These are phyloP conservation scores for Hippocampus mohnikei DNA, from an alignment of 2,113 vertebrate species.

Conservation along the genomic window DNA sequence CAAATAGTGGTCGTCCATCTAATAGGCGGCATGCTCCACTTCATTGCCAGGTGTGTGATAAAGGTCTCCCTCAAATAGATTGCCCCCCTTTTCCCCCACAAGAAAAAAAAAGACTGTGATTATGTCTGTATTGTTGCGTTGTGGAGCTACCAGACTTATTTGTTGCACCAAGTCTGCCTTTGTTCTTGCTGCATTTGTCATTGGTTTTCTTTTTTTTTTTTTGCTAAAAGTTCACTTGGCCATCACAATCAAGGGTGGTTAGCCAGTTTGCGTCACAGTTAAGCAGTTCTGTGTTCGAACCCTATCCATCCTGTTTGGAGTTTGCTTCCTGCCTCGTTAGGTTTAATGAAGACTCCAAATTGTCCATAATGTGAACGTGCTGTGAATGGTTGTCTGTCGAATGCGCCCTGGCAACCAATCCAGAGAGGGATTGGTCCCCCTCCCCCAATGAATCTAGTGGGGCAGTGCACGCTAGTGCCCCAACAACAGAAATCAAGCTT, in stretches of 20 bases:
- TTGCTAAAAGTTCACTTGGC: no score
- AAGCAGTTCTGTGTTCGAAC: not conserved
- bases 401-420: not conserved
- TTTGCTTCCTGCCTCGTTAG: no score
- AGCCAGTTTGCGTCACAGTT: not conserved
- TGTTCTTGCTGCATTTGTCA: no score
- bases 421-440: no score
- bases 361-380: not conserved
- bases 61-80: not conserved
- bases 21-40: not conserved
- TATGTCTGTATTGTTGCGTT: no score
- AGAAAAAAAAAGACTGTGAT: not conserved
- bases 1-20: not conserved
- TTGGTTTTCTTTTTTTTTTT: no score
- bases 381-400: not conserved
- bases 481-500: not conserved
- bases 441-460: slow-evolving; percentile 9
- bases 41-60: not conserved
- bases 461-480: not conserved
- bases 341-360: not conserved
- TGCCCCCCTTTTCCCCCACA: not conserved
- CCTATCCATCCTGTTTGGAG: not conserved
- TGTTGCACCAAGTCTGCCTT: no score
- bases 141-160: no score
- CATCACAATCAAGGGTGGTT: no score